A percentile compares a stretch with the other conserved stretches of the same genome.
phyloP scores from a whole-genome alignment of 2,797 vertebrate genomes.

The Streptopelia turtur region DNA sequence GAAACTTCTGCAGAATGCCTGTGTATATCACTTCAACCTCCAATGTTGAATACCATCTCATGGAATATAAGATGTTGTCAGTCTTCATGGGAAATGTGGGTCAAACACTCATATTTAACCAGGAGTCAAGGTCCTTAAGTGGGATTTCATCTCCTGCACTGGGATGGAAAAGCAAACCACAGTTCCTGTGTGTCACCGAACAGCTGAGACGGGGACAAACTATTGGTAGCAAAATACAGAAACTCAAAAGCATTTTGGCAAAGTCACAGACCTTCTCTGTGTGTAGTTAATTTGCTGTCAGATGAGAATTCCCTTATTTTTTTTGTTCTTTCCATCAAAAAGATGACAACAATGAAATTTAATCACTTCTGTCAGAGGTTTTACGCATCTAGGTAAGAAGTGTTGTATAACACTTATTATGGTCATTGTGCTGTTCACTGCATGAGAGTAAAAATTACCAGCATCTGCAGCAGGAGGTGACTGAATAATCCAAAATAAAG shows the following conservation, averaged over 20 bases:
- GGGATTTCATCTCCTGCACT: not conserved
- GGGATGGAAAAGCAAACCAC: not conserved
- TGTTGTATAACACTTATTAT: not conserved
- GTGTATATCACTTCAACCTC: not conserved
- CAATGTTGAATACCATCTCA: not conserved
- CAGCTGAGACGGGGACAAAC: not conserved
- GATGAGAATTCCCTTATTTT: not conserved
- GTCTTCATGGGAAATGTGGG: not conserved
- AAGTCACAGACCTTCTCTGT: not conserved
- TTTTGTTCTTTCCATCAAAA: not conserved
- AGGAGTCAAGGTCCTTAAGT: not conserved
- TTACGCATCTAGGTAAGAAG: not conserved
- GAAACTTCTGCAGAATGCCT: not conserved
- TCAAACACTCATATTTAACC: not conserved
- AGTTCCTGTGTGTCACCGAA: not conserved
- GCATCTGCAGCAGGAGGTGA: not conserved
- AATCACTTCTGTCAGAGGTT: not conserved
- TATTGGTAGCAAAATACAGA: not conserved
- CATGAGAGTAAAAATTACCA: not conserved
- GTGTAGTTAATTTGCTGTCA: not conserved
- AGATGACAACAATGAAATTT: not conserved
- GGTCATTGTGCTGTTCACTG: not conserved
- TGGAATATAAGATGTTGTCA: not conserved
- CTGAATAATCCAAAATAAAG: not conserved
- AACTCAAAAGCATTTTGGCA: not conserved